phyloP scores from a whole-genome alignment of 2,113 vertebrate genomes.

The Scopus umbretta region DNA sequence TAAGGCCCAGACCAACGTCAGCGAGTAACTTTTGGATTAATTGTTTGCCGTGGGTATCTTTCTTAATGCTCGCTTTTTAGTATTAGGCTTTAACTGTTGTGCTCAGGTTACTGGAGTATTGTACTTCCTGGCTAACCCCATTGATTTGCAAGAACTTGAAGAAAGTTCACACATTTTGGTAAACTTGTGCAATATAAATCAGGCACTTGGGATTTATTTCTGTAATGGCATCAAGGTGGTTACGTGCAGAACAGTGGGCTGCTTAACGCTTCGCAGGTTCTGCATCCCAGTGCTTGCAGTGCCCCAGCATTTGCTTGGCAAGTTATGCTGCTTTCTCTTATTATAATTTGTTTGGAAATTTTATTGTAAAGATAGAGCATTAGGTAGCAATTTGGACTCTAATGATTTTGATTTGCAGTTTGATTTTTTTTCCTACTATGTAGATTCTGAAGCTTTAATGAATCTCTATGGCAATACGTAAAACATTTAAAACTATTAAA shows the following conservation, averaged over 20 bases:
- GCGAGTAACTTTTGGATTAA: neutral
- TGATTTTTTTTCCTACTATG: neutral
- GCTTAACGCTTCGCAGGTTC: neutral
- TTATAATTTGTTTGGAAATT: neutral
- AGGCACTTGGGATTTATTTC: neutral
- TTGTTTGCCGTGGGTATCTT: neutral
- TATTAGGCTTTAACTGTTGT: neutral
- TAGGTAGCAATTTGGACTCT: slow-evolving; percentile 5
- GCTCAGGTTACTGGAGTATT: neutral
- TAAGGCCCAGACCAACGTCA: neutral
- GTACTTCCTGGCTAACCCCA: slow-evolving; percentile 3
- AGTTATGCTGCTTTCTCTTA: neutral
- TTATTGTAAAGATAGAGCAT: neutral
- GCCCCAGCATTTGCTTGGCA: neutral
- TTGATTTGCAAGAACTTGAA: neutral
- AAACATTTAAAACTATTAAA: neutral
- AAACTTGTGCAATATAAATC: neutral
- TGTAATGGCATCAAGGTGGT: neutral
- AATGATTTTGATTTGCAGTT: neutral
- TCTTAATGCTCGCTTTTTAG: neutral
- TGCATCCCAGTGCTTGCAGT: neutral
- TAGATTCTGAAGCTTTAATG: neutral
- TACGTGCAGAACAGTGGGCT: neutral
- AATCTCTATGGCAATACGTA: neutral
- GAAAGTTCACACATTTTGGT: slow-evolving; percentile 11